Conservation (phyloP, 2,888 invertebrate genomes). For the Sepioteuthis lessoniana region DNA sequence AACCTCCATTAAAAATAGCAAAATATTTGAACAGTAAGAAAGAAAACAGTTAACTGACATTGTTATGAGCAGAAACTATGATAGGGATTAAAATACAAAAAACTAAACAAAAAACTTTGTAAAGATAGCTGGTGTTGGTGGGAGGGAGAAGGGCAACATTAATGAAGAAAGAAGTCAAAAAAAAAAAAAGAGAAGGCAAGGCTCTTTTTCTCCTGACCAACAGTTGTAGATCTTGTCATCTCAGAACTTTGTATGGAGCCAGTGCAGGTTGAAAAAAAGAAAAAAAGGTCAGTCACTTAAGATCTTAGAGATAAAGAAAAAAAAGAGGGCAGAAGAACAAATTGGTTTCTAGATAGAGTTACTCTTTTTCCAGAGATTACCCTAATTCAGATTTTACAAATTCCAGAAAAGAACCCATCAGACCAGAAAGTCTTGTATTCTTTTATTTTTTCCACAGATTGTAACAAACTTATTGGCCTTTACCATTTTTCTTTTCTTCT, state of each 20-base stretch:
- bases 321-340: not conserved
- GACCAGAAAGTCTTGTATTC: conserved; percentile 7
- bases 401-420: not conserved
- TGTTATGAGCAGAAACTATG: not conserved
- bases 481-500: not conserved
- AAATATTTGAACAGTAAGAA: not conserved
- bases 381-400: not conserved
- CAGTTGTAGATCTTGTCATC: not conserved
- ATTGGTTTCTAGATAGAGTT: not conserved
- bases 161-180: not conserved
- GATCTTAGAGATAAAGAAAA: not conserved
- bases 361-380: not conserved
- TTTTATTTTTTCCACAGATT: not conserved
- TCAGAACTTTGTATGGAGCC: not conserved
- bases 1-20: not conserved
- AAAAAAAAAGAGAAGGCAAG: not conserved
- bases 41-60: not conserved
- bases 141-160: no score
- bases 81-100: not conserved
- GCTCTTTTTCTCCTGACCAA: not conserved
- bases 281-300: not conserved
- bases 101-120: no score
- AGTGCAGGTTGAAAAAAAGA: not conserved
- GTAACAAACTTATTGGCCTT: not conserved
- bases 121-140: not conserved